A percentile compares a stretch with the other conserved stretches of the same genome.
Conservation (phyloP, 2,888 invertebrate genomes). For the Chaetoderma sp. region DNA sequence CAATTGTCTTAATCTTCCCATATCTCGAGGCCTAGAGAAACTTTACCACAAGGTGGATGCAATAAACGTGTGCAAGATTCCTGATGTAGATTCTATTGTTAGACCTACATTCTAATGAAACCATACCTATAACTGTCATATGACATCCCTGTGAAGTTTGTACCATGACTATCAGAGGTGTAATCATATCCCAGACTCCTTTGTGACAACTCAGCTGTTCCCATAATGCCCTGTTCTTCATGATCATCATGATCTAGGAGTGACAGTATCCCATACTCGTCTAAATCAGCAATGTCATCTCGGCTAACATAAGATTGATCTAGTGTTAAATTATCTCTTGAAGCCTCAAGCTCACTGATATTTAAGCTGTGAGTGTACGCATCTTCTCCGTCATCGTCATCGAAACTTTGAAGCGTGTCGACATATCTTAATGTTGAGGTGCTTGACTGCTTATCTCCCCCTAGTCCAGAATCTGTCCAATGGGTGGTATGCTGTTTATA, state of each 20-base stretch:
- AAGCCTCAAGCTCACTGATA: slow-evolving; percentile 64
- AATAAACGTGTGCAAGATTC: too few species aligned
- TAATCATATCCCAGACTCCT: background rate
- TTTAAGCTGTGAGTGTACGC: slow-evolving; percentile 57
- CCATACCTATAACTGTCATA: too few species aligned
- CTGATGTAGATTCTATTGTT: too few species aligned
- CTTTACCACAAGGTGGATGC: too few species aligned
- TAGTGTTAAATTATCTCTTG: slow-evolving; percentile 56
- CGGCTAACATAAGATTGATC: slow-evolving; percentile 20
- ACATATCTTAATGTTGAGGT: slow-evolving; percentile 51
- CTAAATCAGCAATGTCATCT: too few species aligned
- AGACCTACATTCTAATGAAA: too few species aligned
- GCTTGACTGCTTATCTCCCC: slow-evolving; percentile 53
- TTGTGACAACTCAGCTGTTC: background rate
- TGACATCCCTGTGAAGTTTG: too few species aligned
- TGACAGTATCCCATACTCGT: too few species aligned
- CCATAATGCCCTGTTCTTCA: background rate
- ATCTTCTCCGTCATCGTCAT: slow-evolving; percentile 47
- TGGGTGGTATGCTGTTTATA: slow-evolving; percentile 51
- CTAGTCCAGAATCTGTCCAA: slow-evolving; percentile 62
- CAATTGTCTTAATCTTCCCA: too few species aligned
- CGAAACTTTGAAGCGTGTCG: slow-evolving; percentile 51
- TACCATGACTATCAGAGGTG: background rate
- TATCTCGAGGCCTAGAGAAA: too few species aligned
- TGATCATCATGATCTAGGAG: too few species aligned